Evolutionary conservation across 1,140 invertebrate genomes (phyloP).

Genomic region (Atta texana): DNA sequence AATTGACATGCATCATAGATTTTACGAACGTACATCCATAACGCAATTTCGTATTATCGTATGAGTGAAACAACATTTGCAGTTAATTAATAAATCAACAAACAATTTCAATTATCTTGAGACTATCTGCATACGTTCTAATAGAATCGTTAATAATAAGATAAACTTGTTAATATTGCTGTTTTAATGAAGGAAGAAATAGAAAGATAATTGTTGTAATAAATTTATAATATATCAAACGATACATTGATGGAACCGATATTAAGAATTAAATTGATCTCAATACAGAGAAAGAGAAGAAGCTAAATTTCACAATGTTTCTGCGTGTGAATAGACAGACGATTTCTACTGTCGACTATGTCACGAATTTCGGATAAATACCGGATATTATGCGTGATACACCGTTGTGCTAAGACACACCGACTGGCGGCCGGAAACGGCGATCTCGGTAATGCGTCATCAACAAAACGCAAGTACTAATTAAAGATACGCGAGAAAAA

Average conservation of each 20-base stretch:
- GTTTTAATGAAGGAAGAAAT: neutral
- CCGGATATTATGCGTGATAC: slow-evolving; percentile 31
- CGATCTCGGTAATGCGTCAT: slow-evolving; percentile 47
- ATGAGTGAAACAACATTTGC: neutral
- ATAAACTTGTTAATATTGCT: neutral
- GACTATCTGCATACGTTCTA: neutral
- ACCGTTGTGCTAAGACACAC: slow-evolving; percentile 3
- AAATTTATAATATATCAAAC: neutral
- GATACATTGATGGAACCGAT: neutral
- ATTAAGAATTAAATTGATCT: neutral
- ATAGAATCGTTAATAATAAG: neutral
- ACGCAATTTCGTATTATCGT: slow-evolving; percentile 19
- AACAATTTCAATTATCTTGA: neutral
- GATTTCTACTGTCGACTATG: slow-evolving; percentile 1
- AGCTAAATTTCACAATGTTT: neutral
- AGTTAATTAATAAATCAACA: neutral
- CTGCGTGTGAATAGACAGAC: neutral
- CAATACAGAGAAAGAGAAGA: neutral
- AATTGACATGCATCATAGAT: slow-evolving; percentile 46
- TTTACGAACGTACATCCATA: slow-evolving; percentile 4
- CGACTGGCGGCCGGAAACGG: slow-evolving; percentile 32
- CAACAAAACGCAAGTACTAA: slow-evolving; percentile 64
- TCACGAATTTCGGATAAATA: slow-evolving; percentile 34
- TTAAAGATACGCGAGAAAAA: slow-evolving; percentile 68
- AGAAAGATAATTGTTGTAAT: neutral